phyloP scores from a whole-genome alignment of 2,888 invertebrate species.

The Aromia moschata region DNA sequence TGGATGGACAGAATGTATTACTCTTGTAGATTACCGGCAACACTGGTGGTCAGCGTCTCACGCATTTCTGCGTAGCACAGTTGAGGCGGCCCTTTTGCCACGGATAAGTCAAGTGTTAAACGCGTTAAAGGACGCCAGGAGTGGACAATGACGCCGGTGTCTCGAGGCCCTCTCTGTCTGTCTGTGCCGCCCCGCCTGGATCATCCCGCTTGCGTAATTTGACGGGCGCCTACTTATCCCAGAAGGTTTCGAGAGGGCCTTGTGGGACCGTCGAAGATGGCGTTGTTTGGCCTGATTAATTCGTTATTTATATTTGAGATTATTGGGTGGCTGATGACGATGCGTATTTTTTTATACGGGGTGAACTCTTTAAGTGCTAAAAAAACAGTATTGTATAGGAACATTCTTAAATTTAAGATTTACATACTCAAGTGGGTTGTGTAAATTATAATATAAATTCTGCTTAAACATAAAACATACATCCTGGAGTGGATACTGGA shows the following conservation, averaged over 20 bases:
- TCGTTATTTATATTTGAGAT: not conserved
- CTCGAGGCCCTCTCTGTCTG: conserved; percentile 35
- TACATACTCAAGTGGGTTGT: too few relatives aligned
- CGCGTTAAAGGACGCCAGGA: conserved; percentile 46
- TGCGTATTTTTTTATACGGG: too few relatives aligned
- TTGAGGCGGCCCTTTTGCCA: conserved; percentile 34
- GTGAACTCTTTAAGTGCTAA: too few relatives aligned
- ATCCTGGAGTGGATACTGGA: too few relatives aligned
- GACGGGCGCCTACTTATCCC: conserved; percentile 20
- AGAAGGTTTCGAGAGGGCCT: not conserved
- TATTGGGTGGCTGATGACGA: not conserved
- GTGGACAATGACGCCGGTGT: conserved; percentile 36
- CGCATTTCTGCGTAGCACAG: conserved; percentile 29
- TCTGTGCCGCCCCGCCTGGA: conserved; percentile 39
- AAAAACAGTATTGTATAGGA: too few relatives aligned
- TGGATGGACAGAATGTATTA: too few relatives aligned
- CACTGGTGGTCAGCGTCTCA: conserved; percentile 43
- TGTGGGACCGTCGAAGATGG: not conserved
- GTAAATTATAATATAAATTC: too few relatives aligned
- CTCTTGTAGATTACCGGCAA: too few relatives aligned
- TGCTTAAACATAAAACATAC: too few relatives aligned
- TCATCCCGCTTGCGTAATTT: conserved; percentile 36
- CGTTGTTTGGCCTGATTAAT: not conserved
- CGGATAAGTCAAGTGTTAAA: conserved; percentile 54
- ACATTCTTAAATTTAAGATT: too few relatives aligned